Evolutionary conservation across 1,140 invertebrate species (phyloP).

Genomic region (Hylaeus volcanicus): DNA sequence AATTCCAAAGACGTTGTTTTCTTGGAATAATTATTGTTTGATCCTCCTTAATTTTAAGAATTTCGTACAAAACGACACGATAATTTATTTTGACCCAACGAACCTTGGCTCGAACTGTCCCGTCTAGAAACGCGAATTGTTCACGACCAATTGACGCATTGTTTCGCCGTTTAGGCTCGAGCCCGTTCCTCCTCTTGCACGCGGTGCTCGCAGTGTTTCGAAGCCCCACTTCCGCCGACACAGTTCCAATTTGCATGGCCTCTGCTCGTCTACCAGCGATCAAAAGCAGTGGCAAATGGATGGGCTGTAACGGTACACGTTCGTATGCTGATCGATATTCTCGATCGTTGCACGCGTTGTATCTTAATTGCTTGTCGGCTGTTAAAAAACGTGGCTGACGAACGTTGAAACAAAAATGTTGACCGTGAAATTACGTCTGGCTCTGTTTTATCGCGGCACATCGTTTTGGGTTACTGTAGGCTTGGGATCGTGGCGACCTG

Average conservation of each 20-base stretch:
- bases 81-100: no score
- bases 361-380: slow-evolving; percentile 7
- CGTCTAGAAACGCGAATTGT: neutral
- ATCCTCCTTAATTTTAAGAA: no score
- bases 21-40: no score
- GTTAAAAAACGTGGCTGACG: no score
- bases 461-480: no score
- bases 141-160: neutral
- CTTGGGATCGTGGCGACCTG: no score
- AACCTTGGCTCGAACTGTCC: no score
- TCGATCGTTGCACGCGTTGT: slow-evolving; percentile 17
- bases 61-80: no score
- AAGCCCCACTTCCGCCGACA: slow-evolving; percentile 55
- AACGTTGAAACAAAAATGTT: no score
- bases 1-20: no score
- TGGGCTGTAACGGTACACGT: slow-evolving; percentile 41
- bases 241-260: slow-evolving; percentile 59
- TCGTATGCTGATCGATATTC: slow-evolving; percentile 28
- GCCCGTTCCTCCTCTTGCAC: slow-evolving; percentile 17
- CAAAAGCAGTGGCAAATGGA: slow-evolving; percentile 39
- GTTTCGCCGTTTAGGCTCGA: slow-evolving; percentile 13
- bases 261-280: slow-evolving; percentile 12
- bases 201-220: slow-evolving; percentile 29
- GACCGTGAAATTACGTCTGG: no score
- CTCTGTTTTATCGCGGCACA: no score